Base-by-base conservation (phyloP, 2,797 vertebrate genomes). In the Selene dorsalis region DNA sequence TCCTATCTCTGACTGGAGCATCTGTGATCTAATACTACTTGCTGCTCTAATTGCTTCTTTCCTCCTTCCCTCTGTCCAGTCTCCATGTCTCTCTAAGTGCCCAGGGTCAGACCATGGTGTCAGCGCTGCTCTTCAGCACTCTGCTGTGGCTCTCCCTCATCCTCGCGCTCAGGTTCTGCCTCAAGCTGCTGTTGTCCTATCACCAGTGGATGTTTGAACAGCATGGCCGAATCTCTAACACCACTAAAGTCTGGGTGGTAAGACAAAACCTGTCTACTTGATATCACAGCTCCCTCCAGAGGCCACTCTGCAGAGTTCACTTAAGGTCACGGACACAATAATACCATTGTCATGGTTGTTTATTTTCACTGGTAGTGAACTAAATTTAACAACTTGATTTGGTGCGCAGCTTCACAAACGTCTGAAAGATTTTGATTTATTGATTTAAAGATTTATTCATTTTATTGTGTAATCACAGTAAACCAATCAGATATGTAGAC, bases 161-260 rank as follows among this genome's bases (percentile, higher is more conserved):
- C 89, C 93, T 96, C 22, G 93, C 95, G 0, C 95, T 97, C 57
- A 90, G 96, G 2, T 92, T 95, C 85, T 96, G 95, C 64, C 94
- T 97, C 57, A 95, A 94, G 77, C 87, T 95, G 73, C 93, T 97
- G 11, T 92, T 97, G 41, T 96, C 95, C 48, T 96, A 97, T 82
- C 96, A 96, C 43, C 94, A 91, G 50, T 97, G 96, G 96, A 95
- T 97, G 89, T 95, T 95, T 0, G 95, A 96, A 76, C 92, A 94
- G 73, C 95, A 95, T 2, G 96, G 96, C 30, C 84, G 87, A 18
- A 77, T 95, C 48, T 96, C 96, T 50, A 93, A 92, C 24, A 92
- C 92, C 84, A 96, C 96, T 28, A 96, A 95, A 93, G 84, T 96
- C 88, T 97, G 96, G 96, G 92, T 95, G 94, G 96, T 96, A 91